Base-by-base conservation (phyloP, 2,113 vertebrate genomes). In the Cebidichthys violaceus region DNA sequence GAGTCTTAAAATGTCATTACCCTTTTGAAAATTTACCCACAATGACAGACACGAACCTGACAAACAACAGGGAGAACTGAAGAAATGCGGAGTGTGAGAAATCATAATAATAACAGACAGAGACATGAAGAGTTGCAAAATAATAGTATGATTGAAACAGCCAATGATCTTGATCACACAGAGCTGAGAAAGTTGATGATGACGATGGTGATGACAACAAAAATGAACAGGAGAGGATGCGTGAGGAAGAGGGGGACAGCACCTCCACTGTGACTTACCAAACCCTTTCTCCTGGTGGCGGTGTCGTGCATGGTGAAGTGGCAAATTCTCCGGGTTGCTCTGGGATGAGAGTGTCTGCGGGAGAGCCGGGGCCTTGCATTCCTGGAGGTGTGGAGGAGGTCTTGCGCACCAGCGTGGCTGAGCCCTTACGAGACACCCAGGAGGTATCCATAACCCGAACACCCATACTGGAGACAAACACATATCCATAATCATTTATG, bases 401-500 rank as follows among this genome's bases (percentile, higher is more conserved):
- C 90, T 99, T 99, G 86, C 97, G 96, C 0, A 78, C 93, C 64
- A 93, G 84, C 0, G 94, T 94, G 1, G 97, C 94, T 11, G 98
- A 96, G 89, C 98, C 97, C 89, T 98, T 97, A 69, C 97, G 96
- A 70, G 97, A 97, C 93, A 99, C 98, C 98, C 98, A 99, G 68
- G 97, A 97, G 8, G 98, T 99, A 93, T 99, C 98, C 98, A 99
- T 99, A 86, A 99, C 98, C 91, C 98, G 96, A 90, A 99, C 98
- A 15, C 98, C 98, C 98, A 99, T 98, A 93, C 98, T 99, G 94
- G 24, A 68, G 62, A 80, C 7, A 52, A 39, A 87, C 64, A 80
- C 37, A 83, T 6, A 65, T 3, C 54, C 4, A 29, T 39, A 75
- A 68, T 85, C 62, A 85, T 27, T 6, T 60, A 77, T 27, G 29